Evolutionary conservation across 2,888 invertebrate species (phyloP).

Genomic region (Chalcis sispes): DNA sequence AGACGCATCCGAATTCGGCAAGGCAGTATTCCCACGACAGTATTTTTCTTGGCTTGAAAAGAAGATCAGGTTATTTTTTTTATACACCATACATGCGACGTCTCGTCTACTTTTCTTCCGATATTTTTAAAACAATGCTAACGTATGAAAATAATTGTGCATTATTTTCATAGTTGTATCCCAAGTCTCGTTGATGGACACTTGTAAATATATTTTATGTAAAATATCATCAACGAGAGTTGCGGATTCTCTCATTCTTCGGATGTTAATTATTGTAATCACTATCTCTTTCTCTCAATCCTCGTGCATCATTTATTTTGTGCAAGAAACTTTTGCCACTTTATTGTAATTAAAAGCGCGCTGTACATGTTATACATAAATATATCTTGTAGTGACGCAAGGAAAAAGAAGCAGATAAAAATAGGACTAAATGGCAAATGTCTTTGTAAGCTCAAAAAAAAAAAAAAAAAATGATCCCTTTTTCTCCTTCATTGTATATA

Average conservation of each 20-base stretch:
- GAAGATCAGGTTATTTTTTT: slow-evolving; percentile 47
- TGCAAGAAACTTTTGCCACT: slow-evolving; percentile 20
- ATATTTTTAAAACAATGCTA: slow-evolving; percentile 15
- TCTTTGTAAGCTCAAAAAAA: slow-evolving; percentile 20
- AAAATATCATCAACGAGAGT: slow-evolving; percentile 32
- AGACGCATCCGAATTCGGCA: slow-evolving; percentile 43
- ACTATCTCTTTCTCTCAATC: slow-evolving; percentile 23
- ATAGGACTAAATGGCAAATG: neutral
- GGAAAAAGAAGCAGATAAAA: slow-evolving; percentile 33
- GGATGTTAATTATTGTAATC: slow-evolving; percentile 26
- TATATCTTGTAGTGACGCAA: slow-evolving; percentile 25
- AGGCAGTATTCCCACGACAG: slow-evolving; percentile 52
- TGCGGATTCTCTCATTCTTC: slow-evolving; percentile 5
- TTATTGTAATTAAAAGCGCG: slow-evolving; percentile 41
- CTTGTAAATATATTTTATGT: slow-evolving; percentile 49
- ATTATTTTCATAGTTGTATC: slow-evolving; percentile 24
- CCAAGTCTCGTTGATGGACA: neutral
- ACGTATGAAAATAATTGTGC: slow-evolving; percentile 7
- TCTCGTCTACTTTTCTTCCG: slow-evolving; percentile 26
- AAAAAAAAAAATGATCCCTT: slow-evolving; percentile 30
- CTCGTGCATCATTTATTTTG: slow-evolving; percentile 32
- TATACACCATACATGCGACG: slow-evolving; percentile 24
- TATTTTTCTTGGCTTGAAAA: slow-evolving; percentile 48
- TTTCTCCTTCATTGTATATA: slow-evolving; percentile 47
- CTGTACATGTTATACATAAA: slow-evolving; percentile 51